Conservation (phyloP, 1,140 invertebrate species). For the Lasaia peninsularis region DNA sequence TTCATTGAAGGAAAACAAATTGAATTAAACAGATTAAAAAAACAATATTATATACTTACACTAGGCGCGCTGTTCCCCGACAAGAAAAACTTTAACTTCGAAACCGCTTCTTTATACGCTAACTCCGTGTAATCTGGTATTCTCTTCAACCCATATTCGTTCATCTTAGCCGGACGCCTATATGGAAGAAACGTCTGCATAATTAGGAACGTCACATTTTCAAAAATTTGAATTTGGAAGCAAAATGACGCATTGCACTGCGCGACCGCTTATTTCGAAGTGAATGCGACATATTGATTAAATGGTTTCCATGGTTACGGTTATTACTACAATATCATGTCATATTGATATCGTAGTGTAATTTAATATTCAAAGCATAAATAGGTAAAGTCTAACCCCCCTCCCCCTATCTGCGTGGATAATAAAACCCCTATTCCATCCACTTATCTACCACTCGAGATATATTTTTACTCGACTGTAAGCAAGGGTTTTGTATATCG, state of each 20-base stretch:
- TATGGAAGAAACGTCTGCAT: slow-evolving; percentile 43
- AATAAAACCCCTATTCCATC: no score
- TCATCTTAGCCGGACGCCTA: slow-evolving; percentile 66
- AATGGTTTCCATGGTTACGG: slow-evolving; percentile 47
- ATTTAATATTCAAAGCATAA: no score
- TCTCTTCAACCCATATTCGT: slow-evolving; percentile 77
- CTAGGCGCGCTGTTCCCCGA: slow-evolving; percentile 85
- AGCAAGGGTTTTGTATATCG: no score
- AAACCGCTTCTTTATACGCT: slow-evolving; percentile 89
- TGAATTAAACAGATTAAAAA: neutral
- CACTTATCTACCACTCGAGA: no score
- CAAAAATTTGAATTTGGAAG: slow-evolving; percentile 33
- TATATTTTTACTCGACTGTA: no score
- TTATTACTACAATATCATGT: slow-evolving; percentile 21
- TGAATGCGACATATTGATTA: slow-evolving; percentile 48
- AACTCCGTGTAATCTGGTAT: slow-evolving; percentile 87
- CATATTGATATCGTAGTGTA: neutral
- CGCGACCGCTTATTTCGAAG: slow-evolving; percentile 33
- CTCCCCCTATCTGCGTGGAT: no score
- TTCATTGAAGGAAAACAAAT: no score
- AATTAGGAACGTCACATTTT: slow-evolving; percentile 34
- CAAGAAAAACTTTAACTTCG: slow-evolving; percentile 85
- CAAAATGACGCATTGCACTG: slow-evolving; percentile 53
- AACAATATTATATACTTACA: slow-evolving; percentile 47
- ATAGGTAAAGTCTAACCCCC: no score